phyloP scores from a whole-genome alignment of 2,113 vertebrate genomes.

The Scophthalmus maximus region DNA sequence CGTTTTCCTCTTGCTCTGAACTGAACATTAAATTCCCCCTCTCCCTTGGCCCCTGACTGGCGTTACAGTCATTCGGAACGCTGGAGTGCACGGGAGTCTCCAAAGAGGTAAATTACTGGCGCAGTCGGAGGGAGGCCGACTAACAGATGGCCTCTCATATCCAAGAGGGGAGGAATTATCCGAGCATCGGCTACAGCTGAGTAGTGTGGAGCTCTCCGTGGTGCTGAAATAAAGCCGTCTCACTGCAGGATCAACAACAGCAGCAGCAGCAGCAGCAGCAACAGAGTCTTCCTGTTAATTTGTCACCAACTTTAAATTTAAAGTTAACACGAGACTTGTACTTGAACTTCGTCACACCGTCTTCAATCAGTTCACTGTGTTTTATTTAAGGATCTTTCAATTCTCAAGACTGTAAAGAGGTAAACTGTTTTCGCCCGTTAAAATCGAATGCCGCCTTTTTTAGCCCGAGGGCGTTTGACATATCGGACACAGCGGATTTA shows the following conservation, averaged over 20 bases:
- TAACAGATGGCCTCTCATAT: conserved; percentile 46
- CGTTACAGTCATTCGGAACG: background rate
- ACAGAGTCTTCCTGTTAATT: background rate
- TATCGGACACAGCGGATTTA: conserved; percentile 4
- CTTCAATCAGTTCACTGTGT: too few relatives aligned
- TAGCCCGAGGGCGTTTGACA: background rate
- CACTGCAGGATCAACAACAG: background rate
- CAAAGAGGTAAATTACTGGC: conserved; percentile 32
- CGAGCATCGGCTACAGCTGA: background rate
- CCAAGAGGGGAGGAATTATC: conserved; percentile 29
- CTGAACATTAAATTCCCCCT: background rate
- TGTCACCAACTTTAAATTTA: background rate
- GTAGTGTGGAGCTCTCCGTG: conserved; percentile 60
- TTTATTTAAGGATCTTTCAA: background rate
- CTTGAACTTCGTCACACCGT: too few relatives aligned
- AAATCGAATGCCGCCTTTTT: background rate
- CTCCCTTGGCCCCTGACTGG: conserved; percentile 2
- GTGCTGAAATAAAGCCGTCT: conserved; percentile 64
- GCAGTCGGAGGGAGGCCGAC: conserved; percentile 15
- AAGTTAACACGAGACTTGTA: background rate
- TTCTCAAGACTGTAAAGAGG: background rate
- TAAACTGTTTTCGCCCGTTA: background rate
- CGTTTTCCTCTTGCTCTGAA: background rate
- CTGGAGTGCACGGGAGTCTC: conserved; percentile 36
- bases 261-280: background rate